Conservation (phyloP, 2,888 invertebrate species). For the Isotomurus palustris region DNA sequence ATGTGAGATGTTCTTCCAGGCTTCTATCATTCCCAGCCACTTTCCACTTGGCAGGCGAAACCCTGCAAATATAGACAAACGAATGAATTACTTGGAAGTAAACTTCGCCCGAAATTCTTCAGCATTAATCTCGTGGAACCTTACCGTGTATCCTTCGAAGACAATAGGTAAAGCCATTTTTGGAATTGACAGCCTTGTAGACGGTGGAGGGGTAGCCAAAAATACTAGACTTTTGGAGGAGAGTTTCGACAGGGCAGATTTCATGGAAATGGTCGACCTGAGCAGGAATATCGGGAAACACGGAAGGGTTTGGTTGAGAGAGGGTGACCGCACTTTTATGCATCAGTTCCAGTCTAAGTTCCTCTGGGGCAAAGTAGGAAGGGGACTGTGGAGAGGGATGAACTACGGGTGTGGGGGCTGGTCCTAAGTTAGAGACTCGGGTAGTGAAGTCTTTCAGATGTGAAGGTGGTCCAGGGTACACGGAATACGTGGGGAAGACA, state of each 20-base stretch:
- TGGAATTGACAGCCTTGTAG: slow-evolving; percentile 84
- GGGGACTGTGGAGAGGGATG: slow-evolving; percentile 44
- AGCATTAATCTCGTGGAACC: neutral
- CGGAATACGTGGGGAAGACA: slow-evolving; percentile 53
- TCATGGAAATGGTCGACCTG: slow-evolving; percentile 88
- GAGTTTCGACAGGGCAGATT: slow-evolving; percentile 75
- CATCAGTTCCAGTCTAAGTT: slow-evolving; percentile 71
- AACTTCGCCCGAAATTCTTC: too few relatives aligned
- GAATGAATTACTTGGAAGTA: too few relatives aligned
- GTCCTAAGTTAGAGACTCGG: slow-evolving; percentile 20
- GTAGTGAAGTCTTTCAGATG: slow-evolving; percentile 54
- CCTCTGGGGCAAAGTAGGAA: slow-evolving; percentile 79
- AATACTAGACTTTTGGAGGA: slow-evolving; percentile 61
- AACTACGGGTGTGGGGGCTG: slow-evolving; percentile 38
- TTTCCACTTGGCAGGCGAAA: slow-evolving; percentile 76
- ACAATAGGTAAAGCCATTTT: slow-evolving; percentile 78
- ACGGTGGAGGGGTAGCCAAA: slow-evolving; percentile 74
- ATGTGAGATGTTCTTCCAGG: slow-evolving; percentile 93
- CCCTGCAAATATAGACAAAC: slow-evolving; percentile 54
- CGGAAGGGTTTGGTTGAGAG: slow-evolving; percentile 66
- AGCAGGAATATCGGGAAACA: slow-evolving; percentile 70
- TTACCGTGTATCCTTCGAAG: slow-evolving; percentile 80
- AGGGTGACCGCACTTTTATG: slow-evolving; percentile 68
- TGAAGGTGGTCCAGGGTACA: slow-evolving; percentile 62
- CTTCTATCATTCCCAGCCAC: slow-evolving; percentile 77